Conservation (phyloP, 2,797 vertebrate species). For the Aeoliscus strigatus region DNA sequence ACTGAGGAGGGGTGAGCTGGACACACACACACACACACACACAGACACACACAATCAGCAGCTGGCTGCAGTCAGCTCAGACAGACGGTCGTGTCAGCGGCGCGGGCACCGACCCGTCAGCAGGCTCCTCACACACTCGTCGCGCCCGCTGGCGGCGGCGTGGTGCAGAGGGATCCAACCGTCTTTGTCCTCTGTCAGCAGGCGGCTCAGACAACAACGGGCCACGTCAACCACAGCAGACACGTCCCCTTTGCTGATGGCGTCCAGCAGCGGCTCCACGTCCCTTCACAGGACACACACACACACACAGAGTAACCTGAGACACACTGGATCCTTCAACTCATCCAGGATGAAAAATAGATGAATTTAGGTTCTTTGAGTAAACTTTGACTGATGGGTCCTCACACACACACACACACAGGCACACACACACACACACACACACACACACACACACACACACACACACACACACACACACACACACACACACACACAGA, state of each 20-base stretch:
- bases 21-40: not conserved
- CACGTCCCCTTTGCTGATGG: slow-evolving; percentile 82
- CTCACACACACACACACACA: slow-evolving; percentile 1
- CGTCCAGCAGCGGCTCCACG: slow-evolving; percentile 75
- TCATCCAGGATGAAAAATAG: too few species aligned
- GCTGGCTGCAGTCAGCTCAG: too few species aligned
- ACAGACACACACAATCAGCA: too few species aligned
- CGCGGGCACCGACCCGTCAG: too few species aligned
- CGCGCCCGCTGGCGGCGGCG: slow-evolving; percentile 84
- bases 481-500: slow-evolving; percentile 26
- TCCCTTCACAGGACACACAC: slow-evolving; percentile 67
- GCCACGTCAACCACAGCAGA: slow-evolving; percentile 71
- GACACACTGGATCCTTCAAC: not conserved
- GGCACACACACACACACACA: slow-evolving; percentile 46
- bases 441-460: too few species aligned
- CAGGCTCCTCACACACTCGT: slow-evolving; percentile 77
- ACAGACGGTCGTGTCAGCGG: too few species aligned
- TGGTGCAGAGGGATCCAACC: slow-evolving; percentile 91
- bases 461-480: slow-evolving; percentile 1
- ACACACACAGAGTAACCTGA: not conserved
- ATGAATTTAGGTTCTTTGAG: too few species aligned
- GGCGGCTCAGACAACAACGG: slow-evolving; percentile 75
- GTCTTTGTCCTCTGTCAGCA: slow-evolving; percentile 80
- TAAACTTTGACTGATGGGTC: too few species aligned
- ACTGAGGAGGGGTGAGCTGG: slow-evolving; percentile 82